phyloP scores from a whole-genome alignment of 2,113 vertebrate species.

The Grus americana region DNA sequence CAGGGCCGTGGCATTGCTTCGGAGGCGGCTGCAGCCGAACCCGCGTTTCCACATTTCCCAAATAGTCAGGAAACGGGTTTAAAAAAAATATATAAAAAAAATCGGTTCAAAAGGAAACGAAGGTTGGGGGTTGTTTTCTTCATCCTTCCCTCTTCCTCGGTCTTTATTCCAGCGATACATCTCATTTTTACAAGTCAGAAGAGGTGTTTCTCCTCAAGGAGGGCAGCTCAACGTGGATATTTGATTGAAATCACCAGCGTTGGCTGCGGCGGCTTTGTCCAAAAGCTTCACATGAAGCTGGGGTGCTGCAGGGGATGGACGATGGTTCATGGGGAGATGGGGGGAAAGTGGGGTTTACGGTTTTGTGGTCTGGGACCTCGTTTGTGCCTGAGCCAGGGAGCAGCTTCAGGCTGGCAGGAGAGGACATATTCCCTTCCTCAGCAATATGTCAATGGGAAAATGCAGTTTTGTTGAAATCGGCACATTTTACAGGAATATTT shows the following conservation, averaged over 20 bases:
- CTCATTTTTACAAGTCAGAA: not conserved
- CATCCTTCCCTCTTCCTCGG: not conserved
- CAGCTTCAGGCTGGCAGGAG: rapidly evolving
- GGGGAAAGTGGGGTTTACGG: rapidly evolving
- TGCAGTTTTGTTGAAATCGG: rapidly evolving
- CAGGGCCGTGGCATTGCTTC: rapidly evolving
- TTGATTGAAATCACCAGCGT: rapidly evolving
- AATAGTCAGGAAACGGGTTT: rapidly evolving
- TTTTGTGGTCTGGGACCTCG: not conserved
- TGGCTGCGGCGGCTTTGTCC: not conserved
- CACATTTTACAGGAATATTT: not conserved
- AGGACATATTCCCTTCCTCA: rapidly evolving
- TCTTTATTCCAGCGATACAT: not conserved
- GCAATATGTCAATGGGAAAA: rapidly evolving
- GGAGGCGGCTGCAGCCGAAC: rapidly evolving
- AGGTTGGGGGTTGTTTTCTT: not conserved
- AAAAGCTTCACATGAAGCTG: not conserved
- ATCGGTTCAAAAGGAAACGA: not conserved
- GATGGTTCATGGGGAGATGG: too few species aligned
- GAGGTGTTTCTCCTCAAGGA: not conserved
- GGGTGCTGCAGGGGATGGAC: not conserved
- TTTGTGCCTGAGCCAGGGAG: not conserved
- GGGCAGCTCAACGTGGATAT: rapidly evolving
- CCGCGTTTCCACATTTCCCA: rapidly evolving
- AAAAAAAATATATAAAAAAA: not conserved